Conservation (phyloP, 2,888 invertebrate genomes). For the Mimas tiliae region DNA sequence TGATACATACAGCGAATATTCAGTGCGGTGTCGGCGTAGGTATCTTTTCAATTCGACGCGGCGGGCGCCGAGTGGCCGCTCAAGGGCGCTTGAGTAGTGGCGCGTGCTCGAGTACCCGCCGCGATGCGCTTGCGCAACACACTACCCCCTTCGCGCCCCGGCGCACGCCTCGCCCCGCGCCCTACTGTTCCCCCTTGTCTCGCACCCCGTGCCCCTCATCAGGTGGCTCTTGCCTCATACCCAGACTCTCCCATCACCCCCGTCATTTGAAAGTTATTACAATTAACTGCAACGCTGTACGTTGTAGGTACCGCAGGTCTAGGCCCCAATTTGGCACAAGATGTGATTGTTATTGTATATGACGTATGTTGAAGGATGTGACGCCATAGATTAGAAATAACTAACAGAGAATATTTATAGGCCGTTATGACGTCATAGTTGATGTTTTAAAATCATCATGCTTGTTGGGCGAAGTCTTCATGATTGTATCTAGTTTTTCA, state of each 20-base stretch:
- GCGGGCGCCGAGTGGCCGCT: conserved; percentile 75
- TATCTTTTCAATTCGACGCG: conserved; percentile 83
- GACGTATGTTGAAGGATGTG: no score
- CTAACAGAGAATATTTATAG: background rate
- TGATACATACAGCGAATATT: conserved; percentile 83
- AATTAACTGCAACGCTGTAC: conserved; percentile 73
- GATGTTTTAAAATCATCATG: no score
- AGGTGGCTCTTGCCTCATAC: conserved; percentile 35
- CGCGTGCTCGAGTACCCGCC: conserved; percentile 79
- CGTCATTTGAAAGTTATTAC: conserved; percentile 66
- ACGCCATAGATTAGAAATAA: background rate
- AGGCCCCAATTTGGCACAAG: conserved; percentile 71
- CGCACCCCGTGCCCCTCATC: conserved; percentile 29
- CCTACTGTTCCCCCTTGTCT: conserved; percentile 31
- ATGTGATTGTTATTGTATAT: conserved; percentile 41
- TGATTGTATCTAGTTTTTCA: no score
- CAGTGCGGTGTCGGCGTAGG: conserved; percentile 79
- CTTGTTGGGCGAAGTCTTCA: no score
- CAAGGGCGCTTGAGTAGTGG: conserved; percentile 74
- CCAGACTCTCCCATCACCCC: conserved; percentile 35
- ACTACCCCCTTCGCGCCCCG: conserved; percentile 33
- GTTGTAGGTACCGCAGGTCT: conserved; percentile 49
- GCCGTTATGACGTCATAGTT: background rate
- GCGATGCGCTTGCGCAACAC: conserved; percentile 74
- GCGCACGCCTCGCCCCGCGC: conserved; percentile 34